A percentile compares a stretch with the other conserved stretches of the same genome.
phyloP scores from a whole-genome alignment of 2,113 vertebrate species.

The Scomber scombrus region DNA sequence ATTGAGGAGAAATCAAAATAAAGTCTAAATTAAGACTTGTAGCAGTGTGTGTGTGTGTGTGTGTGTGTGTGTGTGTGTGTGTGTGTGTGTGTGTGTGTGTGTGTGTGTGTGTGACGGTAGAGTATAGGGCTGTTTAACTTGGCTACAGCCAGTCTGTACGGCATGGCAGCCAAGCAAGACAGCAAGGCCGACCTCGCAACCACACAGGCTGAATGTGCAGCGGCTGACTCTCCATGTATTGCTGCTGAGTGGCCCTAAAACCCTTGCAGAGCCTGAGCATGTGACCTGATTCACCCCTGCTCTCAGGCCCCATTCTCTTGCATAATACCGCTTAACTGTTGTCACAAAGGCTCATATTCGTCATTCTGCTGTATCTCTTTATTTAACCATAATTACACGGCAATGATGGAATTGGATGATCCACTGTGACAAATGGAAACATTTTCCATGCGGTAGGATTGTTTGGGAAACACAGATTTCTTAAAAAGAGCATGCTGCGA shows the following conservation, averaged over 20 bases:
- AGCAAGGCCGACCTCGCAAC: slow-evolving; percentile 49
- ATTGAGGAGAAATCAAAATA: slow-evolving; percentile 69
- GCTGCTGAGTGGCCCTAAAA: slow-evolving; percentile 59
- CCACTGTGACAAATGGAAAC: slow-evolving; percentile 26
- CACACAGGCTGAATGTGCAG: slow-evolving; percentile 67
- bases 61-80: slow-evolving; percentile 42
- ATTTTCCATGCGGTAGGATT: not conserved
- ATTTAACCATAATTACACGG: slow-evolving; percentile 21
- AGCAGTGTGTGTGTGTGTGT: slow-evolving; percentile 39
- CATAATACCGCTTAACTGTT: slow-evolving; percentile 33
- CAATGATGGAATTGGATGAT: slow-evolving; percentile 21
- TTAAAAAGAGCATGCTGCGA: not conserved
- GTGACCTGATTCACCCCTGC: slow-evolving; percentile 41
- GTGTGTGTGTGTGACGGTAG: slow-evolving; percentile 31
- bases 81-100: slow-evolving; percentile 46
- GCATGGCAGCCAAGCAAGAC: slow-evolving; percentile 57
- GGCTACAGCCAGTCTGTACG: slow-evolving; percentile 49
- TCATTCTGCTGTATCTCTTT: slow-evolving; percentile 21
- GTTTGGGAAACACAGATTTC: slow-evolving; percentile 15
- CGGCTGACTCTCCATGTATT: slow-evolving; percentile 38
- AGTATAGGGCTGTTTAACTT: slow-evolving; percentile 70
- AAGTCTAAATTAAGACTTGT: slow-evolving; percentile 70
- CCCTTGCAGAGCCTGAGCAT: slow-evolving; percentile 27
- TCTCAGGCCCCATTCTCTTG: slow-evolving; percentile 21
- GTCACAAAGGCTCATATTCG: slow-evolving; percentile 10